Evolutionary conservation across 2,113 vertebrate species (phyloP), one percentile per base, ranked within the genome.

Genomic region (Aix galericulata): DNA sequence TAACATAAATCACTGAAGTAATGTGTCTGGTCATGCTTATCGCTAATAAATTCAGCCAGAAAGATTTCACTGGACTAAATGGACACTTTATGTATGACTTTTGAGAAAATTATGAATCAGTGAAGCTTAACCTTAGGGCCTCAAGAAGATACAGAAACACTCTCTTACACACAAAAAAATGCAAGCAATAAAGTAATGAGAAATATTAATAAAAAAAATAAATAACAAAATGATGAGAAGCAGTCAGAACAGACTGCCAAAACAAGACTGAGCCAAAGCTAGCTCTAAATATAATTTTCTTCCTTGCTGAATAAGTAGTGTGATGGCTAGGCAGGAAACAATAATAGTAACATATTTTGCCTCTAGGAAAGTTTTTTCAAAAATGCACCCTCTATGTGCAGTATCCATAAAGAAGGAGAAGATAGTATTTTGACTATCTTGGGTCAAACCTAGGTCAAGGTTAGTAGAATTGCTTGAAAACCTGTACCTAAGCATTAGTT

Each of bases 311-410:
- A 76, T 82, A 91, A 91, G 29, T 25, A n/a, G 58, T 64, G 66
- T 91, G 84, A 96, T 91, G 53, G 82, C 93, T 94, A 93, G 78
- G 75, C 58, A 85, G 79, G 82, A 89, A 96, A 96, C 78, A 96
- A 82, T 66, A 80, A 52, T 6, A 82, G 78, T 79, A 93, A 95
- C 92, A 93, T 82, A 76, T 88, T 94, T 96, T 91, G 82, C 88
- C 95, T 82, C 63, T 50, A 88, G 92, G 82, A 89, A 93, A 60
- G 3, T 42, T 71, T 94, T 94, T 6, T 17, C 27, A 32, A 36
- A 79, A 93, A 73, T 56, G 34, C 31, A 48, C 8, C 50, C 22
- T 79, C 62, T 50, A 7, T 89, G 50, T 82, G 56, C 38, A 0
- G 1, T 82, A 55, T 29, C 66, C 48, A 72, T 64, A 82, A 89